A percentile compares a stretch with the other conserved stretches of the same genome.
Evolutionary conservation across 2,113 vertebrate species (phyloP).

Genomic region (Corydoras sp.): DNA sequence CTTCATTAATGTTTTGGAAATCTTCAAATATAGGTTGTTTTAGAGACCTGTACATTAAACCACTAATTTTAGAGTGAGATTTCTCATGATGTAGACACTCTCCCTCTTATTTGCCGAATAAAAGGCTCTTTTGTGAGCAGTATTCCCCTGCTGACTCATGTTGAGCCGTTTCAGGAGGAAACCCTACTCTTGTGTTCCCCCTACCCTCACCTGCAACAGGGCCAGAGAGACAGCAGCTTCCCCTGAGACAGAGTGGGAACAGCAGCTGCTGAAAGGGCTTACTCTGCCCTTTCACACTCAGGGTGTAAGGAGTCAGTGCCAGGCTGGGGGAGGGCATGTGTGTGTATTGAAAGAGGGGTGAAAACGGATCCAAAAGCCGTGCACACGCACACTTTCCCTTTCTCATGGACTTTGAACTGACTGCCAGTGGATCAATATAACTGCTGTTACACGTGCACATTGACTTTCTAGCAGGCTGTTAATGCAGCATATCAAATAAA

Average conservation of each 20-base stretch:
- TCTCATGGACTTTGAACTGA: constrained; percentile 53
- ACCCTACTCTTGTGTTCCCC: constrained; percentile 19
- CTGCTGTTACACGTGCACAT: neutral
- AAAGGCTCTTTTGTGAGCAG: constrained; percentile 67
- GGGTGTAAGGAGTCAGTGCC: constrained; percentile 63
- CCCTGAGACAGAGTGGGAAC: constrained; percentile 48
- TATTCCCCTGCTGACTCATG: constrained; percentile 45
- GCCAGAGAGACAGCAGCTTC: constrained; percentile 36
- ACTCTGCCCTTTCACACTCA: constrained; percentile 48
- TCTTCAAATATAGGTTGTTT: constrained; percentile 24
- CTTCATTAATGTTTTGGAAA: constrained; percentile 9
- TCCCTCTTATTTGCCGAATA: constrained; percentile 53
- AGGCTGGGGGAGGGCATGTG: constrained; percentile 28
- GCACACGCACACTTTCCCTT: neutral
- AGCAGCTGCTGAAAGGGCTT: constrained; percentile 50
- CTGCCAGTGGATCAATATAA: constrained; percentile 43
- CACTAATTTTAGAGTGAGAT: constrained; percentile 18
- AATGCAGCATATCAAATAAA: no score
- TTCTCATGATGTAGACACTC: constrained; percentile 8
- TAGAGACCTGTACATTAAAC: neutral
- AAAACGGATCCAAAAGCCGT: constrained; percentile 21
- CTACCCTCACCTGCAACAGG: constrained; percentile 30
- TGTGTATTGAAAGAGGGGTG: neutral
- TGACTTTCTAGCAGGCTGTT: neutral
- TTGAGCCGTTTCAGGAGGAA: constrained; percentile 48